These are phyloP conservation scores for Parasteatoda lunata DNA, from an alignment of 2,888 invertebrate genomes.

Conservation along the genomic window DNA sequence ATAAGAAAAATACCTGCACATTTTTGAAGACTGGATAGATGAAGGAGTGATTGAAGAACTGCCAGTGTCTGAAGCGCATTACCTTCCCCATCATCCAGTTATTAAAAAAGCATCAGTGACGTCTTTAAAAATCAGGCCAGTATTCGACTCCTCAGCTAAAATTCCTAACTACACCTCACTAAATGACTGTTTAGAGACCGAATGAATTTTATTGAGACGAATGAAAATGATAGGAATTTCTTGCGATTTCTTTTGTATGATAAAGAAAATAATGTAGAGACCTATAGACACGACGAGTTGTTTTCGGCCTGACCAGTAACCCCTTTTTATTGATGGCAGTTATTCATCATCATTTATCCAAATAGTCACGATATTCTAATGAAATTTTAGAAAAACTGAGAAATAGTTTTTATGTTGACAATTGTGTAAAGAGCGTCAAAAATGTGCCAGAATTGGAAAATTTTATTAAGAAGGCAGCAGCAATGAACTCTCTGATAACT, in stretches of 20 bases:
- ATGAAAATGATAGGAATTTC: background rate
- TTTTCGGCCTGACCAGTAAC: background rate
- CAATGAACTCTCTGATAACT: background rate
- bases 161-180: background rate
- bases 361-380: background rate
- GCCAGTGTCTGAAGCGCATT: background rate
- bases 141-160: background rate
- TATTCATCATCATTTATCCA: background rate
- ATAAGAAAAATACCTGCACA: background rate
- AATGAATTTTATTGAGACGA: background rate
- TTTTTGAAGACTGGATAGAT: background rate
- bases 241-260: slow-evolving; percentile 16
- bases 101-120: background rate
- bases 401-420: slow-evolving; percentile 7
- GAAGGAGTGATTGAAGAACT: background rate
- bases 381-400: background rate
- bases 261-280: background rate
- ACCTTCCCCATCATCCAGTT: too few relatives aligned
- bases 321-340: background rate
- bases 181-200: background rate
- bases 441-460: background rate
- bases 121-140: background rate
- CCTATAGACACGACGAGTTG: background rate
- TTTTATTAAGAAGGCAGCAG: background rate
- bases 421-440: background rate